Conservation (phyloP, 2,888 invertebrate species). For the Magallana nippona region DNA sequence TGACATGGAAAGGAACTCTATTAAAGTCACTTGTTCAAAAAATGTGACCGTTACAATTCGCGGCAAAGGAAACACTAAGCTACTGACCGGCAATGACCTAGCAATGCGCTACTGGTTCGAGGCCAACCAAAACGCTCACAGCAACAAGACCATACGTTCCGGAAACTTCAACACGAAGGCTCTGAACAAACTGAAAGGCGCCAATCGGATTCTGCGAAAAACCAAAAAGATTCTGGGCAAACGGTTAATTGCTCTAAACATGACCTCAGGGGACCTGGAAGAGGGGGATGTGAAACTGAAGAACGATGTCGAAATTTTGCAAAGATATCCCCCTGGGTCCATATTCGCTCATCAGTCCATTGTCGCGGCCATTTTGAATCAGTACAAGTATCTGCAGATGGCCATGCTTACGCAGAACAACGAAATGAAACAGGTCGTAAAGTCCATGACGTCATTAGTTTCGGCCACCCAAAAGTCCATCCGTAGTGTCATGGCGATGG, state of each 20-base stretch:
- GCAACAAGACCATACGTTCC: slow-evolving; percentile 25
- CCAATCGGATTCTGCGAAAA: slow-evolving; percentile 61
- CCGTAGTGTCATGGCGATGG: slow-evolving; percentile 58
- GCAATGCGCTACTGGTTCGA: slow-evolving; percentile 47
- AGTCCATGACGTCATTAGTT: slow-evolving; percentile 61
- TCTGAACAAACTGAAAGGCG: slow-evolving; percentile 61
- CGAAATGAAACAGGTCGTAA: slow-evolving; percentile 66
- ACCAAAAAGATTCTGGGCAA: slow-evolving; percentile 59
- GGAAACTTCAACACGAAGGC: slow-evolving; percentile 51
- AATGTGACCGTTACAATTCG: slow-evolving; percentile 60
- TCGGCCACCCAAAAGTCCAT: slow-evolving; percentile 62
- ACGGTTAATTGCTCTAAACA: slow-evolving; percentile 61
- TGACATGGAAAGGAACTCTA: slow-evolving; percentile 56
- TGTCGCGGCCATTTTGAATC: slow-evolving; percentile 70
- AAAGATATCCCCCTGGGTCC: slow-evolving; percentile 60
- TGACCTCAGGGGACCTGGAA: slow-evolving; percentile 62
- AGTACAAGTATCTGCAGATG: slow-evolving; percentile 71
- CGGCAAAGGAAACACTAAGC: slow-evolving; percentile 59
- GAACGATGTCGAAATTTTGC: slow-evolving; percentile 62
- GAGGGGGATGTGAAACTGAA: slow-evolving; percentile 64
- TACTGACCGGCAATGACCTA: slow-evolving; percentile 54
- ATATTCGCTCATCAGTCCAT: slow-evolving; percentile 64
- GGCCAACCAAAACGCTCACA: neutral
- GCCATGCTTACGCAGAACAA: slow-evolving; percentile 68
- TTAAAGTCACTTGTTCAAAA: slow-evolving; percentile 58